Percentiles rank a stretch among this genome's conserved stretches.
phyloP scores from a whole-genome alignment of 2,888 invertebrate genomes.

The Elysia crispata region DNA sequence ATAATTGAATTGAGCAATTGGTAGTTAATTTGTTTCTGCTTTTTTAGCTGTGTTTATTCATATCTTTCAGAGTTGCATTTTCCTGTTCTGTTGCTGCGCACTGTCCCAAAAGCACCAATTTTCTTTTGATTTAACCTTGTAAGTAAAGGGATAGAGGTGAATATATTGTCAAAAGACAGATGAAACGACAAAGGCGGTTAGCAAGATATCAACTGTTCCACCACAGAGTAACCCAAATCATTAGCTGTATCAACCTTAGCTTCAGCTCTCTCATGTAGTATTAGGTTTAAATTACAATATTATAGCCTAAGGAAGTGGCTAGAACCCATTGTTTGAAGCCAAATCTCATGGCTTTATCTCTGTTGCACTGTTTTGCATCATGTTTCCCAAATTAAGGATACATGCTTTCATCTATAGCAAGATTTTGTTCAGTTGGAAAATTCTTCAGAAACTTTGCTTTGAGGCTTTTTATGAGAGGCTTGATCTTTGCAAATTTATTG shows the following conservation, averaged over 20 bases:
- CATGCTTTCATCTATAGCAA: conserved; percentile 71
- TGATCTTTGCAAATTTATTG: conserved; percentile 52
- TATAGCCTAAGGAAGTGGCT: conserved; percentile 47
- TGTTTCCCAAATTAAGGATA: conserved; percentile 71
- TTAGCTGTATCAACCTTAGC: background rate
- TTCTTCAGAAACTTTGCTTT: conserved; percentile 44
- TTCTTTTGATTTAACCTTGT: too few species aligned
- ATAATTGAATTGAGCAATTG: too few species aligned
- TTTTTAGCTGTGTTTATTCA: too few species aligned
- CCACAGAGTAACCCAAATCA: too few species aligned
- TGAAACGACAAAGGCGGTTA: too few species aligned
- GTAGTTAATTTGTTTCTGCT: too few species aligned
- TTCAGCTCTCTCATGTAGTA: conserved; percentile 48
- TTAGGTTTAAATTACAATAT: conserved; percentile 47
- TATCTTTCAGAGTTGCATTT: too few species aligned
- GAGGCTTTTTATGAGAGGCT: conserved; percentile 46
- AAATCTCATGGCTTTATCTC: conserved; percentile 59
- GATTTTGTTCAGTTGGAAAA: conserved; percentile 39
- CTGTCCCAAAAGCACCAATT: too few species aligned
- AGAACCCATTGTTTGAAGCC: conserved; percentile 58
- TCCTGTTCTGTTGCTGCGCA: too few species aligned
- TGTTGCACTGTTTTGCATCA: conserved; percentile 55
- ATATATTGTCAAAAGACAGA: too few species aligned
- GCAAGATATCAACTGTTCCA: too few species aligned
- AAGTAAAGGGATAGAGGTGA: too few species aligned